Percentiles rank a stretch among this genome's conserved stretches.
phyloP scores from a whole-genome alignment of 2,888 invertebrate genomes.

The Schizaphis graminum region DNA sequence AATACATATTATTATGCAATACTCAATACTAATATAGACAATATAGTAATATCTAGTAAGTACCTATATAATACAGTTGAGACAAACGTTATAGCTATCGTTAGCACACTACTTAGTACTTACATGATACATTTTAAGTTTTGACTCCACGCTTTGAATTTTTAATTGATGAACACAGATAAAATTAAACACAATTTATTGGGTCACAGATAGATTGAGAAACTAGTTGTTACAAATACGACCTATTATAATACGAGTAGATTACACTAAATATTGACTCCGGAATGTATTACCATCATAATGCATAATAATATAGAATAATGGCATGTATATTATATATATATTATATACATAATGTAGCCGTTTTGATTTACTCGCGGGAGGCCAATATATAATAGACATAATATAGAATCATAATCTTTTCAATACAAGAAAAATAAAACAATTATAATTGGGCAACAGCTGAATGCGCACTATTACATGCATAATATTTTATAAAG shows the following conservation, averaged over 20 bases:
- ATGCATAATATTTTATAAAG: slow-evolving; percentile 1
- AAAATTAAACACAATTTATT: neutral
- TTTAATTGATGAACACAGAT: neutral
- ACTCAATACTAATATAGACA: neutral
- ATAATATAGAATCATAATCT: neutral
- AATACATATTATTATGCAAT: neutral
- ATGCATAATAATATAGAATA: neutral
- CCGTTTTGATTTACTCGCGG: neutral
- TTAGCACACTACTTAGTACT: neutral
- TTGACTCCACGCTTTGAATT: neutral
- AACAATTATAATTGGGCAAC: slow-evolving; percentile 9
- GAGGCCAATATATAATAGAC: slow-evolving; percentile 9
- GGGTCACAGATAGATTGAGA: neutral
- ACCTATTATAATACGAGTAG: neutral
- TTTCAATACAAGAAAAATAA: neutral
- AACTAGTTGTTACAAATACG: neutral
- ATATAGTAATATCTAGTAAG: neutral
- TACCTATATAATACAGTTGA: neutral
- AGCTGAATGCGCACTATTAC: neutral
- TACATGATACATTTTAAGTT: neutral
- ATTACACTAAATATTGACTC: neutral
- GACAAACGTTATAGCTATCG: neutral
- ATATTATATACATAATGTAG: neutral
- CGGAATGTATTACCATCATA: neutral
- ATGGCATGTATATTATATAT: neutral